phyloP scores from a whole-genome alignment of 2,113 vertebrate species.

The Pseudorhombus dupliciocellatus region DNA sequence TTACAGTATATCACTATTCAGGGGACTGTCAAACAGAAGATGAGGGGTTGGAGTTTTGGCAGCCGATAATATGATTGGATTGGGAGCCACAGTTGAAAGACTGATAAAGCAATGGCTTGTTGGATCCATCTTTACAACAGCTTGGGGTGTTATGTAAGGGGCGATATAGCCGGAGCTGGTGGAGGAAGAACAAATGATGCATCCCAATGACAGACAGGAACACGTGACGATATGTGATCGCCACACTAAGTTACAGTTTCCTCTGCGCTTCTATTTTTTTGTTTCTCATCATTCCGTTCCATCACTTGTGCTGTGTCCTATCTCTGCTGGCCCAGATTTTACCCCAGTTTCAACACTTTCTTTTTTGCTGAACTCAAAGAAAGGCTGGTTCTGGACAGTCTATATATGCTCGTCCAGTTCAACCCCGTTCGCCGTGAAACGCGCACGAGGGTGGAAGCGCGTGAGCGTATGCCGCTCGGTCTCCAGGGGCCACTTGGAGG shows the following conservation, averaged over 20 bases:
- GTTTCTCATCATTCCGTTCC: neutral
- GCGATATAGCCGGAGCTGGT: conserved; percentile 41
- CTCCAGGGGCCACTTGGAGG: conserved; percentile 30
- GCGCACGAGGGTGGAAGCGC: conserved; percentile 18
- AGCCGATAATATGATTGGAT: conserved; percentile 41
- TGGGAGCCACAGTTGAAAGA: conserved; percentile 59
- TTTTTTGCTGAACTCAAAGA: conserved; percentile 48
- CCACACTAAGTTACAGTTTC: conserved; percentile 29
- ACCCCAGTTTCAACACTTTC: conserved; percentile 55
- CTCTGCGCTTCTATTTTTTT: conserved; percentile 1
- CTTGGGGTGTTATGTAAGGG: conserved; percentile 70
- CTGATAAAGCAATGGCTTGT: conserved; percentile 63
- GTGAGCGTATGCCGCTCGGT: neutral
- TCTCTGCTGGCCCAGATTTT: conserved; percentile 63
- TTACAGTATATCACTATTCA: conserved; percentile 26
- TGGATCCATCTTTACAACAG: conserved; percentile 73
- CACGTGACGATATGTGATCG: conserved; percentile 42
- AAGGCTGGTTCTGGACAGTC: conserved; percentile 20
- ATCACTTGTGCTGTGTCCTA: conserved; percentile 37
- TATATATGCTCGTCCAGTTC: conserved; percentile 2
- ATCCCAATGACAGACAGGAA: conserved; percentile 50
- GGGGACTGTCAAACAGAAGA: conserved; percentile 47
- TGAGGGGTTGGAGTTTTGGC: conserved; percentile 52
- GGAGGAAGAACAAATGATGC: conserved; percentile 50
- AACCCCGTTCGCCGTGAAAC: conserved; percentile 37